phyloP scores from a whole-genome alignment of 2,113 vertebrate species.

The Mugil cephalus region DNA sequence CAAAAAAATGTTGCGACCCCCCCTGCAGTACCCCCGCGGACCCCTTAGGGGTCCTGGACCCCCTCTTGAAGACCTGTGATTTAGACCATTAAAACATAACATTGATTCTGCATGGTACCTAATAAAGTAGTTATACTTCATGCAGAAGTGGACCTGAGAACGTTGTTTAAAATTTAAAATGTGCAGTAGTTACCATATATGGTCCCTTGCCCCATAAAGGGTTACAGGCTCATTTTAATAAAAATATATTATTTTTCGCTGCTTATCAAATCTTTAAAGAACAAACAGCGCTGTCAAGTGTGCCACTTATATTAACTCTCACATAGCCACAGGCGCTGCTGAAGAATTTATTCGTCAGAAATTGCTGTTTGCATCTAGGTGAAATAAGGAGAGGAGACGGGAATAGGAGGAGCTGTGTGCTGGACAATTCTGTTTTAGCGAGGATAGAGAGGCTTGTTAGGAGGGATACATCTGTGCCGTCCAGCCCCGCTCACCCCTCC shows the following conservation, averaged over 20 bases:
- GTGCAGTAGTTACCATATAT: no score
- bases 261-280: conserved; percentile 24
- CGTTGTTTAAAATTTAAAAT: no score
- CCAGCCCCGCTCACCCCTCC: conserved; percentile 55
- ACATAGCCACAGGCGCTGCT: conserved; percentile 34
- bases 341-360: conserved; percentile 33
- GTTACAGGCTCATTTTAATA: neutral
- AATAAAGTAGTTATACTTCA: no score
- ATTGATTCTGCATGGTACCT: no score
- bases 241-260: neutral
- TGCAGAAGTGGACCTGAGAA: no score
- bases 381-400: conserved; percentile 21
- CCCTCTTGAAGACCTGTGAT: no score
- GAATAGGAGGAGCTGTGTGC: conserved; percentile 13
- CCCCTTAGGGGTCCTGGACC: no score
- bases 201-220: no score
- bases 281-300: conserved; percentile 10
- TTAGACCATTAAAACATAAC: no score
- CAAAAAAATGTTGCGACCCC: no score
- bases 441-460: conserved; percentile 72
- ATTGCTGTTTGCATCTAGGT: conserved; percentile 32
- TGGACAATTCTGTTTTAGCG: conserved; percentile 70
- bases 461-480: conserved; percentile 66
- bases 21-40: no score
- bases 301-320: conserved; percentile 14